Percentiles rank a stretch among this genome's conserved stretches.
Evolutionary conservation across 1,140 invertebrate species (phyloP).

Genomic region (Scylla paramamosain): DNA sequence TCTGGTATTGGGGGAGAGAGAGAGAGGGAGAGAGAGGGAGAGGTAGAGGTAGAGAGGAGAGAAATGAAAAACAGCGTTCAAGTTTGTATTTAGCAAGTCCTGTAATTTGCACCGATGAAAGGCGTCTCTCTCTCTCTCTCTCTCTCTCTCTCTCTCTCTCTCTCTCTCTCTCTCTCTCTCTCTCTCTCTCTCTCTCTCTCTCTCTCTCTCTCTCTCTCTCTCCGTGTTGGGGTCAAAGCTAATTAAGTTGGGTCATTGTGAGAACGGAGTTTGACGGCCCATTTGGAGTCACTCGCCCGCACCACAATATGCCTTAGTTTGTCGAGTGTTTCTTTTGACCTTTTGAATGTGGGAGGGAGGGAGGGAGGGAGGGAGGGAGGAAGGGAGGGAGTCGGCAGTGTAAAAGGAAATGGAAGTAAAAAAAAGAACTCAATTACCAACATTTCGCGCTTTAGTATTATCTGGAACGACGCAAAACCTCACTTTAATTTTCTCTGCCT

Average conservation of each 20-base stretch:
- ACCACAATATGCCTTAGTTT: conserved; percentile 9
- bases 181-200: background rate
- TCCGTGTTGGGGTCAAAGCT: background rate
- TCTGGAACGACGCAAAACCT: background rate
- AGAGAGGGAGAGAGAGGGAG: conserved; percentile 27
- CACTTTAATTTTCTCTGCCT: background rate
- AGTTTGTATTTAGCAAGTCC: conserved; percentile 1
- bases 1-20: background rate
- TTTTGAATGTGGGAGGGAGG: background rate
- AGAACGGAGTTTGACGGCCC: background rate
- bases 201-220: background rate
- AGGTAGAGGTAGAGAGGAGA: conserved; percentile 30
- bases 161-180: background rate
- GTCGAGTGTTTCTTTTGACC: background rate
- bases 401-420: conserved; percentile 1
- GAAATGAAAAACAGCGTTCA: background rate
- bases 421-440: background rate
- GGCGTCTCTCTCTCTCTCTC: conserved; percentile 2
- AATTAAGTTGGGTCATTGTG: conserved; percentile 6
- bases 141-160: background rate
- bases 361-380: background rate
- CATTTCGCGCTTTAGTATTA: background rate
- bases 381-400: background rate
- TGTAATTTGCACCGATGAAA: conserved; percentile 42
- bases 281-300: background rate